Base-by-base conservation (phyloP, 1,140 invertebrate genomes). In the Achroia grisella region DNA sequence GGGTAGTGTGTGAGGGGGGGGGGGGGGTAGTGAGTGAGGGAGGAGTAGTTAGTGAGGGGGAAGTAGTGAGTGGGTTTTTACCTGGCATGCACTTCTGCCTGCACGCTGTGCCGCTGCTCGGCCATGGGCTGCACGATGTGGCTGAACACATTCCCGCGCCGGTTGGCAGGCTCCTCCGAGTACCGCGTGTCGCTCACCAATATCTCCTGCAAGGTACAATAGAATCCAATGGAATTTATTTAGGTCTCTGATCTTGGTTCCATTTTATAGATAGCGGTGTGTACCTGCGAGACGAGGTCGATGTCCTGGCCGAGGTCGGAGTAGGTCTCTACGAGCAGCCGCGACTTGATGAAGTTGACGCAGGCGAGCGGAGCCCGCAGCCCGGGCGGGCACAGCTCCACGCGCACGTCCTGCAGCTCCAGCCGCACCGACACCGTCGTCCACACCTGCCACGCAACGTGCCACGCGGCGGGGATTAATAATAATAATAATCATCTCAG, bases 331-430 rank as follows among this genome's bases (percentile, higher is more conserved):
- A 96, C 89, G 12, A 93, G 92, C 1, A 99, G 80, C 15, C 91
- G 89, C 0, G 96, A 98, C 71, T 94, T 95, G 39, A 98, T 95
- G 74, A 98, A 98, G 78, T 98, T 95, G 41, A 98, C 90, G 52
- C 93, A 94, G 1, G 95, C 94, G 10, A 98, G 80, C 4, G 94
- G 91, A 1, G 87, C 80, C 35, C 89, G 88, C 23, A 80, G 83
- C 34, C 88, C 79, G 54, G 84, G 84, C 1, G 91, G 87, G 61
- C 90, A 82, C 11, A 97, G 69, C 52, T 93, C 90, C 3, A 97
- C 80, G 0, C 91, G 93, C 0, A 98, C 96, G 79, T 98, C 94
- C n/a, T 95, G 90, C 3, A 98, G 84, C 63, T 97, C 92, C 23
- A 98, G 87, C 50, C 91, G 90, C 53, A 98, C 90, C 0, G 92